Conservation (phyloP, 2,797 vertebrate genomes). For the Clarias fuscus region DNA sequence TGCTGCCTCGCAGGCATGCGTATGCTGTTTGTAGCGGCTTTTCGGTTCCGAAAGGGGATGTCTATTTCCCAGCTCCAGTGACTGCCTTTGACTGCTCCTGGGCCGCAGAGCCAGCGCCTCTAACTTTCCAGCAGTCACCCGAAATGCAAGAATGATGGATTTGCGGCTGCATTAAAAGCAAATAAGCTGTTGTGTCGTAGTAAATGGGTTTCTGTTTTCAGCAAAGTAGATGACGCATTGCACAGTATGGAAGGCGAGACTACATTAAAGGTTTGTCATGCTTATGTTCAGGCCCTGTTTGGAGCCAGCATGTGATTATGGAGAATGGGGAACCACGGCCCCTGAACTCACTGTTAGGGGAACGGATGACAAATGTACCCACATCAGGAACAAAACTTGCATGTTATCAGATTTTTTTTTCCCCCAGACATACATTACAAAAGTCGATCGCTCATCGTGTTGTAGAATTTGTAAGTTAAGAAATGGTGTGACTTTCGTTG, state of each 20-base stretch:
- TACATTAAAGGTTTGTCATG: slow-evolving; percentile 59
- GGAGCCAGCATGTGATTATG: slow-evolving; percentile 48
- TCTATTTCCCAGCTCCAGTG: slow-evolving; percentile 64
- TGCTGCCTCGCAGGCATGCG: slow-evolving; percentile 78
- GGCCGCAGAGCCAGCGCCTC: slow-evolving; percentile 61
- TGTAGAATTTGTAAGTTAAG: slow-evolving; percentile 50
- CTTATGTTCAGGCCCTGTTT: slow-evolving; percentile 53
- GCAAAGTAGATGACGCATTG: slow-evolving; percentile 58
- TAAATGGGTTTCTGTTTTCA: slow-evolving; percentile 74
- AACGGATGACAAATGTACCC: slow-evolving; percentile 54
- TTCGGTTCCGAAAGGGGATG: slow-evolving; percentile 53
- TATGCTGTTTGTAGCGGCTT: slow-evolving; percentile 67
- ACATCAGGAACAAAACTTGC: slow-evolving; percentile 53
- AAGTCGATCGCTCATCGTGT: slow-evolving; percentile 48
- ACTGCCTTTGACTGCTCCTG: slow-evolving; percentile 58
- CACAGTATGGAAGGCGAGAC: slow-evolving; percentile 53
- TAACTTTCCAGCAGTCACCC: slow-evolving; percentile 74
- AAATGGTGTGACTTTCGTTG: slow-evolving; percentile 56
- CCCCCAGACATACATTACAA: slow-evolving; percentile 47
- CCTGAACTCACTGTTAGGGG: slow-evolving; percentile 45
- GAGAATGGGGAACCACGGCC: slow-evolving; percentile 32
- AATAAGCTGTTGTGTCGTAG: slow-evolving; percentile 80
- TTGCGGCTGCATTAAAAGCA: slow-evolving; percentile 77
- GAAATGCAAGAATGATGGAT: slow-evolving; percentile 78
- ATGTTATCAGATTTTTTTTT: slow-evolving; percentile 42